phyloP scores from a whole-genome alignment of 2,888 invertebrate species.

The Diarsia brunnea region DNA sequence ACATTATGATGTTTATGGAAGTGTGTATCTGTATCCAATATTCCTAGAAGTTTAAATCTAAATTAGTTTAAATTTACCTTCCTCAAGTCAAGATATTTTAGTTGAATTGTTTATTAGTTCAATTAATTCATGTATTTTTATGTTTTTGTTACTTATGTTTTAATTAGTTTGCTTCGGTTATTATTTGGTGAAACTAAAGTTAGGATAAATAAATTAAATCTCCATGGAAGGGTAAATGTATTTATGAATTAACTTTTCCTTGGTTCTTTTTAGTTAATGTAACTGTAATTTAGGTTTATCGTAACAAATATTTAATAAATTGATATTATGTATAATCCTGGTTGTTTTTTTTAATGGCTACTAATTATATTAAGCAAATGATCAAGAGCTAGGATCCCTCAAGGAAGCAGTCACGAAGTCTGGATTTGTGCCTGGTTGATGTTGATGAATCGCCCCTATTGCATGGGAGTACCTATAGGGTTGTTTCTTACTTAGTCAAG shows the following conservation, averaged over 20 bases:
- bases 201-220: conserved; percentile 54
- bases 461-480: neutral
- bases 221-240: conserved; percentile 56
- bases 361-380: neutral
- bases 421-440: neutral
- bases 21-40: conserved; percentile 48
- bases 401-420: neutral
- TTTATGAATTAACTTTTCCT: conserved; percentile 55
- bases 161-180: conserved; percentile 52
- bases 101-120: conserved; percentile 63
- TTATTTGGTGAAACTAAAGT: conserved; percentile 57
- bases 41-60: conserved; percentile 41
- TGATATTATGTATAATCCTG: conserved; percentile 44
- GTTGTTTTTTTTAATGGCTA: neutral
- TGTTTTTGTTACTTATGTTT: conserved; percentile 65
- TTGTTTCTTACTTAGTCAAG: too few relatives aligned
- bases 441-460: neutral
- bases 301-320: conserved; percentile 67
- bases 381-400: neutral
- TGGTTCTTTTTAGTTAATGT: conserved; percentile 62
- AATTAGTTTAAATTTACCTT: conserved; percentile 62
- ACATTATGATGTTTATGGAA: conserved; percentile 28
- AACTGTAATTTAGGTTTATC: conserved; percentile 61
- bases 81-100: conserved; percentile 56
- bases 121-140: conserved; percentile 57